A percentile compares a stretch with the other conserved stretches of the same genome.
phyloP scores from a whole-genome alignment of 2,888 invertebrate genomes.

The Myopa testacea region DNA sequence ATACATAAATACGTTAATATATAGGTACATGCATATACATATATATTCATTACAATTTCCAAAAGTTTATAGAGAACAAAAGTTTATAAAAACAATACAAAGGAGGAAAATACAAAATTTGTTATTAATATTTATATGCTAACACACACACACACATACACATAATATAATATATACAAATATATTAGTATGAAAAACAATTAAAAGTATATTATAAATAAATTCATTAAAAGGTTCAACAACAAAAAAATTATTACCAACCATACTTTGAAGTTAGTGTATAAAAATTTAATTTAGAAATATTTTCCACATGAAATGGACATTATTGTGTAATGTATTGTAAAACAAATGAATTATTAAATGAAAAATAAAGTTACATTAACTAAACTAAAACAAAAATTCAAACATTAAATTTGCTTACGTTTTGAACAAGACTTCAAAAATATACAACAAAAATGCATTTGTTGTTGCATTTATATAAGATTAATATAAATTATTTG shows the following conservation, averaged over 20 bases:
- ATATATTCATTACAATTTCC: constrained; percentile 3
- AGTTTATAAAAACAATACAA: constrained; percentile 35
- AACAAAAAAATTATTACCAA: constrained; percentile 49
- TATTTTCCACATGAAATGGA: constrained; percentile 1
- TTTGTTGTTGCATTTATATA: background rate
- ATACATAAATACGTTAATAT: constrained; percentile 33
- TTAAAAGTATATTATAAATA: constrained; percentile 40
- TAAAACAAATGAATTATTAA: constrained; percentile 33
- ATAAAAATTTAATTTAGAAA: constrained; percentile 53
- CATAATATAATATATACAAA: constrained; percentile 53
- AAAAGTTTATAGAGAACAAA: constrained; percentile 25
- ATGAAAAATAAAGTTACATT: too few species aligned
- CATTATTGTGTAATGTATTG: constrained; percentile 20
- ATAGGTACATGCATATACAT: constrained; percentile 23
- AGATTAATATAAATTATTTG: too few species aligned
- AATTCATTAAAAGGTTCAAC: constrained; percentile 46
- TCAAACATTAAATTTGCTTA: too few species aligned
- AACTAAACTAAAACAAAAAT: too few species aligned
- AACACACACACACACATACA: constrained; percentile 29
- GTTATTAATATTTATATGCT: constrained; percentile 53
- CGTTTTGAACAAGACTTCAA: too few species aligned
- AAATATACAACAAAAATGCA: background rate
- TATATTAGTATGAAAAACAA: constrained; percentile 49
- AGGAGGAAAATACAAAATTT: constrained; percentile 38
- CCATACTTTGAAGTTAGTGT: constrained; percentile 61